Evolutionary conservation across 2,888 invertebrate genomes (phyloP), one percentile per base, ranked within the genome.

Genomic region (Eupeodes luniger): DNA sequence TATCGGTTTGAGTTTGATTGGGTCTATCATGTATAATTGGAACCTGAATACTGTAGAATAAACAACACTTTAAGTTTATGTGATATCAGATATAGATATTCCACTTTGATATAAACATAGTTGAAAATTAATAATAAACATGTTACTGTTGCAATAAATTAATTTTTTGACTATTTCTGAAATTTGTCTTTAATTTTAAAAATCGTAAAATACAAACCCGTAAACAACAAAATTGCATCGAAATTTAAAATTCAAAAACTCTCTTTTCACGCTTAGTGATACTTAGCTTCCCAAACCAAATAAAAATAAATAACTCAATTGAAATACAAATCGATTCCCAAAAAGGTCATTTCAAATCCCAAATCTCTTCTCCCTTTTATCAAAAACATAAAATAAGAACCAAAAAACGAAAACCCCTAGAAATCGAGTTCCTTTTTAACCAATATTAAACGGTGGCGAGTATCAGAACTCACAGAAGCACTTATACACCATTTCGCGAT

Each of bases 341-440:
- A 47, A 64, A 55, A 67, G 81, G 84, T 78, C 84, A 88, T 88
- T 88, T 70, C 69, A 81, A 88, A 47, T 81, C 88, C 88, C 88
- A 76, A 12, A 51, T 77, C n/a, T 14, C 14, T 44, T 70, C 6
- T 14, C 57, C 57, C 69, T 59, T 72, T 70, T 55, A 70, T 16
- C 12, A 11, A 14, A 44, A 14, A 12, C 11, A 53, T 11, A 40
- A 53, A 36, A 27, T 27, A 27, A 27, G 27, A 27, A 27, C 27
- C 27, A 27, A 27, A 27, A 27, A n/a, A 57, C n/a, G 49, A 74
- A 14, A 47, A 27, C 51, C 19, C 34, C 44, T 12, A 12, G 16
- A 1, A n/a, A 49, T 59, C 61, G n/a, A 49, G 47, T 44, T 70
- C 9, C 36, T 34, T 70, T 36, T 70, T 36, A 69, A 70, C 44